Percentiles rank a stretch among this genome's conserved stretches.
Evolutionary conservation across 1,140 invertebrate species (phyloP).

Genomic region (Drosophila pandora): DNA sequence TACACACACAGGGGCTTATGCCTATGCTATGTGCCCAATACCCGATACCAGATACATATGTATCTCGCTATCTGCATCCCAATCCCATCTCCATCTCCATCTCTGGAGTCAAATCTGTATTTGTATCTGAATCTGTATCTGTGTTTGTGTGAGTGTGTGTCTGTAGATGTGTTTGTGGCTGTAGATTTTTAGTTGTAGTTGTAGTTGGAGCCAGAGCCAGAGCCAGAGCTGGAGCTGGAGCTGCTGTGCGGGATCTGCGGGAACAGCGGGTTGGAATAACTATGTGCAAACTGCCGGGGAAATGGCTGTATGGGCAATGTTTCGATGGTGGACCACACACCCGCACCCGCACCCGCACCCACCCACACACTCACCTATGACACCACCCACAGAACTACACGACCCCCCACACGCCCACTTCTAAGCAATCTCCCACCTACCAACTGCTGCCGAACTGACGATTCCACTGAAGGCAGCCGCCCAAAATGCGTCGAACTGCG

Average conservation of each 20-base stretch:
- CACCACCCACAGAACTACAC: background rate
- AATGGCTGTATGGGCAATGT: constrained; percentile 37
- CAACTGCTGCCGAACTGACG: constrained; percentile 34
- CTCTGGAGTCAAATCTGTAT: constrained; percentile 29
- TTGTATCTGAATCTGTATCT: constrained; percentile 24
- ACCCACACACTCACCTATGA: background rate
- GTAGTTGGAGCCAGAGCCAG: background rate
- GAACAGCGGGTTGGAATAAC: constrained; percentile 31
- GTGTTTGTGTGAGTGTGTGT: constrained; percentile 3
- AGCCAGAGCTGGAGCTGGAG: constrained; percentile 7
- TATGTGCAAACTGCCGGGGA: constrained; percentile 64
- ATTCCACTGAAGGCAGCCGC: constrained; percentile 39
- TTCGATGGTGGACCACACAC: constrained; percentile 28
- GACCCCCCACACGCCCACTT: constrained; percentile 3
- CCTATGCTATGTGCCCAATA: constrained; percentile 31
- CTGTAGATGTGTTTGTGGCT: background rate
- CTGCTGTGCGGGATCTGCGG: constrained; percentile 39
- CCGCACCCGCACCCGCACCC: constrained; percentile 5
- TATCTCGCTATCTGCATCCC: constrained; percentile 26
- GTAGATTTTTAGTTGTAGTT: constrained; percentile 9
- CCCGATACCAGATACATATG: constrained; percentile 33
- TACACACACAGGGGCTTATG: constrained; percentile 21
- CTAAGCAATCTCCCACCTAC: constrained; percentile 26
- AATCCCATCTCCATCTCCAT: constrained; percentile 28
- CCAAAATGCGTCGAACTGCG: constrained; percentile 47